Base-by-base conservation (phyloP, 2,888 invertebrate genomes). In the Thelaira solivaga region DNA sequence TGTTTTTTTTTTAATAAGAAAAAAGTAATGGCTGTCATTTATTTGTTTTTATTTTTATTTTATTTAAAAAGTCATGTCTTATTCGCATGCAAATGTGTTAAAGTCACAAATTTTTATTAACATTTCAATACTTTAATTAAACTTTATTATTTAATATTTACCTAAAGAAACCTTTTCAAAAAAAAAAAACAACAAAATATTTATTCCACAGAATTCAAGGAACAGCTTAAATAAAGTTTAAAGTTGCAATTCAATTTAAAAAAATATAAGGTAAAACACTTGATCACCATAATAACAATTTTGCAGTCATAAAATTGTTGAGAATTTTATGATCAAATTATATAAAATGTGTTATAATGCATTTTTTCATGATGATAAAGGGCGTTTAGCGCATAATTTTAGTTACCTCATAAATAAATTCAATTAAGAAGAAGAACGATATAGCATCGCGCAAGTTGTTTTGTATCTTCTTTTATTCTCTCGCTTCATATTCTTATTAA, bases 391-490 rank as follows among this genome's bases (percentile, higher is more conserved):
- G 49, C 57, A 68, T 69, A 77, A 68, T 73, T 73, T 64, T 64
- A 36, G 73, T 72, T 73, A 74, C 74, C 74, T 78, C 78, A 69
- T 78, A 78, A 78, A 78, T 69, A 74, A 74, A 69, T 71, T 72
- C 72, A 77, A 77, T 77, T 77, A 72, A 77, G 57, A 16, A 41
- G 20, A 53, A 1, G n/a, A 36, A n/a, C n/a, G n/a, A n/a, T n/a
- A n/a, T n/a, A 11, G 36, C 1, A n/a, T 1, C 1, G 4, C 4
- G 8, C 4, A 6, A 13, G n/a, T 39, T 39, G 36, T 34, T 53
- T 24, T 49, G 5, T 10, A 39, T 45, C 29, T 8, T 20, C 20
- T 20, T 18, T 68, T n/a, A n/a, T n/a, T n/a, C n/a, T 20, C 18
- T 39, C 47, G 6, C 57, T 47, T 24, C 3, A 22, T 13, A 53